Percentiles rank a stretch among this genome's conserved stretches.
Conservation (phyloP, 2,888 invertebrate genomes). For the Pollenia labialis region DNA sequence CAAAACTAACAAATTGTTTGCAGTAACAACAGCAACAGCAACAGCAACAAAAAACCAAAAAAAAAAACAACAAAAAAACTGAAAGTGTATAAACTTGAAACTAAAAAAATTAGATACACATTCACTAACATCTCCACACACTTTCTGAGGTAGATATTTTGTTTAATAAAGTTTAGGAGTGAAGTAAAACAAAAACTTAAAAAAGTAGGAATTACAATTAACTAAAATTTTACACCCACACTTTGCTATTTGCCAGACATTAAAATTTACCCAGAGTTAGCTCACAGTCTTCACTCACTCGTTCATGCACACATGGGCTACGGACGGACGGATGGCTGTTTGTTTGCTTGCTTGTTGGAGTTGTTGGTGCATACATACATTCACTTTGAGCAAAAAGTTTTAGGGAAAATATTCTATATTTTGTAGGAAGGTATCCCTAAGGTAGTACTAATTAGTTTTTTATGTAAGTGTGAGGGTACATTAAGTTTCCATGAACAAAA, state of each 20-base stretch:
- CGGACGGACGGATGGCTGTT: background rate
- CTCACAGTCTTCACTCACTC: background rate
- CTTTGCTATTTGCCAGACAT: constrained; percentile 23
- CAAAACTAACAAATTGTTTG: constrained; percentile 74
- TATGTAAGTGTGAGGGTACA: background rate
- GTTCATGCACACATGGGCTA: background rate
- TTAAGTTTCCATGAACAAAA: background rate
- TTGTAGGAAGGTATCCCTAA: constrained; percentile 26
- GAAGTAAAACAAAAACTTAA: constrained; percentile 15
- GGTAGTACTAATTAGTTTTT: constrained; percentile 53
- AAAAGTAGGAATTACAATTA: constrained; percentile 67
- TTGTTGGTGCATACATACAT: constrained; percentile 21
- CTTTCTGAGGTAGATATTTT: constrained; percentile 30
- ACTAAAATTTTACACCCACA: constrained; percentile 67
- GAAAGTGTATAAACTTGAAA: constrained; percentile 53
- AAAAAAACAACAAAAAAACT: constrained; percentile 13
- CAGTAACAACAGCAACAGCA: constrained; percentile 8
- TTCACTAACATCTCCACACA: constrained; percentile 35
- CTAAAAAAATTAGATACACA: constrained; percentile 7
- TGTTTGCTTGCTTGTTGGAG: constrained; percentile 3
- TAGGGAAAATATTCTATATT: constrained; percentile 6
- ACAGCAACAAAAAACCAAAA: too few species aligned
- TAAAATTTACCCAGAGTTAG: constrained; percentile 31
- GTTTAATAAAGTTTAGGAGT: constrained; percentile 60
- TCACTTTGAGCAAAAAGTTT: constrained; percentile 15